Evolutionary conservation across 2,888 invertebrate genomes (phyloP).

Genomic region (Osmoderma eremita): DNA sequence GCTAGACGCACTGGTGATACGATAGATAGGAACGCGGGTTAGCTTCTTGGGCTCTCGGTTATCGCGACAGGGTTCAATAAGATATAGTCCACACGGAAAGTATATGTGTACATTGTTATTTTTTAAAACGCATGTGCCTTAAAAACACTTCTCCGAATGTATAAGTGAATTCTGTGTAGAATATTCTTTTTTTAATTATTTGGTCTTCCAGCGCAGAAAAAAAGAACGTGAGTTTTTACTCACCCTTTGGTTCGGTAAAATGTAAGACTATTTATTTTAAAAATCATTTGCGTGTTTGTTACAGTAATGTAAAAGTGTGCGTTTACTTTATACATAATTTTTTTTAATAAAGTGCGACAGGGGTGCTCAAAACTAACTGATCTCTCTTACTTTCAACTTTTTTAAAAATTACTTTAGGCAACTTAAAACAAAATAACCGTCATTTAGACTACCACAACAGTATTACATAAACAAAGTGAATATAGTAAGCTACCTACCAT

Average conservation of each 20-base stretch:
- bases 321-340: no score
- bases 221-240: no score
- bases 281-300: background rate
- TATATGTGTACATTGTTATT: constrained; percentile 13
- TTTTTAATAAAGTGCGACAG: background rate
- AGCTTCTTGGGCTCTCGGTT: constrained; percentile 39
- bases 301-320: background rate
- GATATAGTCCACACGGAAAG: constrained; percentile 6
- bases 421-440: background rate
- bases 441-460: constrained; percentile 1
- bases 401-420: background rate
- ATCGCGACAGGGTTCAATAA: constrained; percentile 48
- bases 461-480: background rate
- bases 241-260: background rate
- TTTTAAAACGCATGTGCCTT: constrained; percentile 38
- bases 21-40: constrained; percentile 52
- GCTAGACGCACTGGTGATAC: constrained; percentile 58
- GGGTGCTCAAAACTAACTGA: constrained; percentile 9
- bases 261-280: background rate
- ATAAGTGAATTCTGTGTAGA: background rate
- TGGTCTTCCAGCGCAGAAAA: constrained; percentile 35
- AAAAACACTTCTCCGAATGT: constrained; percentile 13
- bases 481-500: background rate
- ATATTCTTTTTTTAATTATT: constrained; percentile 16
- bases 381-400: background rate